Conservation (phyloP, 1,140 invertebrate genomes). For the Sinonovacula constricta region DNA sequence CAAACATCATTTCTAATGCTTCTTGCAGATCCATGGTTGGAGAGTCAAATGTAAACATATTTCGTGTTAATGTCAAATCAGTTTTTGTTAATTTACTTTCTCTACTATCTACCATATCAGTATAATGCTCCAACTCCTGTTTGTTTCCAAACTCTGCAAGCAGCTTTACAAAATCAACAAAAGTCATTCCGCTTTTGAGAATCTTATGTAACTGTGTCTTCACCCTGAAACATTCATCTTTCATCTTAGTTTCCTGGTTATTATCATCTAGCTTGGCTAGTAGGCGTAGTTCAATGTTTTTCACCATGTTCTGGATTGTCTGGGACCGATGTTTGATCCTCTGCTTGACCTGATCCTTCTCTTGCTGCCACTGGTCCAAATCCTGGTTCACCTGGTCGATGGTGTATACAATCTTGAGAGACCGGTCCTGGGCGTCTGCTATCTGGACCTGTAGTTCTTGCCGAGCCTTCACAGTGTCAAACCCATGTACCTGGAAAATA, state of each 20-base stretch:
- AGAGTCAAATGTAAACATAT: slow-evolving; percentile 17
- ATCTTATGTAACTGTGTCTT: slow-evolving; percentile 33
- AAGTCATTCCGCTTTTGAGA: slow-evolving; percentile 9
- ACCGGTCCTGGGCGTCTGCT: slow-evolving; percentile 10
- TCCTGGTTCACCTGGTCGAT: slow-evolving; percentile 27
- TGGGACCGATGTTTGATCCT: slow-evolving; percentile 25
- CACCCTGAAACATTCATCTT: slow-evolving; percentile 24
- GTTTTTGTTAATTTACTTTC: slow-evolving; percentile 7
- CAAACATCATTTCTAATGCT: slow-evolving; percentile 35
- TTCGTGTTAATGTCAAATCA: neutral
- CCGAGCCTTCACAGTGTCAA: neutral
- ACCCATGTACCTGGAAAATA: neutral
- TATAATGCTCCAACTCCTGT: slow-evolving; percentile 14
- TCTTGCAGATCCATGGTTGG: slow-evolving; percentile 7
- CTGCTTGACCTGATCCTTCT: slow-evolving; percentile 3
- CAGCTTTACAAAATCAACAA: slow-evolving; percentile 38
- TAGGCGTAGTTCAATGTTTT: slow-evolving; percentile 18
- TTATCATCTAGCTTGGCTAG: slow-evolving; percentile 32
- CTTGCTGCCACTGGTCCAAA: slow-evolving; percentile 5
- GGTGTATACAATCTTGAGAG: slow-evolving; percentile 24
- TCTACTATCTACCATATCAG: neutral
- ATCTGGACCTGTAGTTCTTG: slow-evolving; percentile 14
- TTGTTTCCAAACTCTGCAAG: slow-evolving; percentile 38
- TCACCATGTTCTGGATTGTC: slow-evolving; percentile 26
- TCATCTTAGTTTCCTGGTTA: slow-evolving; percentile 12